Percentiles rank a stretch among this genome's conserved stretches.
These are phyloP conservation scores for Catharus bicknelli DNA, from an alignment of 2,113 vertebrate genomes.

Conservation along the genomic window DNA sequence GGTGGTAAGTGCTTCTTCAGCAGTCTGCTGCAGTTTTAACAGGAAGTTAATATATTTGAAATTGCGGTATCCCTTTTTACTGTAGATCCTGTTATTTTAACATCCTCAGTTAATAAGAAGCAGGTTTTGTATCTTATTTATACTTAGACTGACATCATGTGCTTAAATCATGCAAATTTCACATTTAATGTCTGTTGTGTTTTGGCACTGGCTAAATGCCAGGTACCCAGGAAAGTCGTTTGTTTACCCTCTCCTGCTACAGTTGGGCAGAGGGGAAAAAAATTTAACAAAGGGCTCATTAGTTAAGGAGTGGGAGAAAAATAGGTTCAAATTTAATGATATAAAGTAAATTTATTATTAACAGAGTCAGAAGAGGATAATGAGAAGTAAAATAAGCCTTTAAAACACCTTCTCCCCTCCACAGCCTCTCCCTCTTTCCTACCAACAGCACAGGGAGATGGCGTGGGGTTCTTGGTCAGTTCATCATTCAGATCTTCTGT, in stretches of 20 bases:
- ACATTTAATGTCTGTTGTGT: not conserved
- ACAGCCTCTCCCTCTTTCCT: not conserved
- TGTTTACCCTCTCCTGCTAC: not conserved
- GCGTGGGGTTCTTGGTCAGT: not conserved
- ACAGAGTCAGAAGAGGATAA: not conserved
- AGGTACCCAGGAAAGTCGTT: not conserved
- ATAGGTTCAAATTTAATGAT: not conserved
- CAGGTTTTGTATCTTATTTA: not conserved
- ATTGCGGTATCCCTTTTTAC: not conserved
- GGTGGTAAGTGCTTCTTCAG: not conserved
- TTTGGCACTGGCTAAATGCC: not conserved
- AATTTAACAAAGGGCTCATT: not conserved
- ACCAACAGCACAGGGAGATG: accelerated
- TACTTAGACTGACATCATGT: not conserved
- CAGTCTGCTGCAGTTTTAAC: not conserved
- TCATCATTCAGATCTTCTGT: not conserved
- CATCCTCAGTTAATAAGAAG: not conserved
- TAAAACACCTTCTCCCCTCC: no score
- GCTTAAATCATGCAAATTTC: not conserved
- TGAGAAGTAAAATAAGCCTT: not conserved
- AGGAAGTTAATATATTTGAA: not conserved
- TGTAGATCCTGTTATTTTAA: not conserved
- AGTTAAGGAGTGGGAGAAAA: not conserved
- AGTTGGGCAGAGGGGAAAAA: not conserved
- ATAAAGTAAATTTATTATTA: not conserved